phyloP scores from a whole-genome alignment of 2,888 invertebrate genomes.

The Cheilosia grossa region DNA sequence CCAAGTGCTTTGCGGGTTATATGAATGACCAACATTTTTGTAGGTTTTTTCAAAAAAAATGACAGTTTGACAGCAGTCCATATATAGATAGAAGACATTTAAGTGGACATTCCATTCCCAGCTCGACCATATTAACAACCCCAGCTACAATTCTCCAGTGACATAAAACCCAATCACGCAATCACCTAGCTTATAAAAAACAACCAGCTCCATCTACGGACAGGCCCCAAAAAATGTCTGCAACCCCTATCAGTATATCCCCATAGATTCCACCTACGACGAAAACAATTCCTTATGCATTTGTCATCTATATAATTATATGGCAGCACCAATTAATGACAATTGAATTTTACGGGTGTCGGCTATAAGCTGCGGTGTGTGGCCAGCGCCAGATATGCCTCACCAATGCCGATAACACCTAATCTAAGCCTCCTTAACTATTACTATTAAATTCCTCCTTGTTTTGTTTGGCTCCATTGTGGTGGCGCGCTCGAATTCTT shows the following conservation, averaged over 20 bases:
- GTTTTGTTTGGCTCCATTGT: no score
- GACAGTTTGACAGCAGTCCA: no score
- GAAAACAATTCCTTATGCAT: slow-evolving; percentile 24
- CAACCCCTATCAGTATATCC: neutral
- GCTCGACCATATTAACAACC: no score
- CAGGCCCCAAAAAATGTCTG: neutral
- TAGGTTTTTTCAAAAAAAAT: no score
- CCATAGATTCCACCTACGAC: neutral
- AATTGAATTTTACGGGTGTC: slow-evolving; percentile 10
- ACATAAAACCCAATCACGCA: no score
- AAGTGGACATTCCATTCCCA: no score
- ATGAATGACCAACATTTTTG: no score
- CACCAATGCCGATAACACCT: slow-evolving; percentile 14
- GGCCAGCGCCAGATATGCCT: slow-evolving; percentile 5
- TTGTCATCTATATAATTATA: neutral
- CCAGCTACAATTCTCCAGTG: no score
- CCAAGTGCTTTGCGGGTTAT: no score
- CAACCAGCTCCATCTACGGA: no score
- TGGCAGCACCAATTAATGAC: neutral
- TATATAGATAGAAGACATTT: no score
- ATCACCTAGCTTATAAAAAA: no score
- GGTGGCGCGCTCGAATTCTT: neutral
- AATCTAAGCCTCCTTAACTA: slow-evolving; percentile 8
- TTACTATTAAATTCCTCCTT: neutral
- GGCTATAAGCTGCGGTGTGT: neutral